These are phyloP conservation scores for Bagarius yarrelli DNA, from an alignment of 2,113 vertebrate genomes.

Conservation along the genomic window DNA sequence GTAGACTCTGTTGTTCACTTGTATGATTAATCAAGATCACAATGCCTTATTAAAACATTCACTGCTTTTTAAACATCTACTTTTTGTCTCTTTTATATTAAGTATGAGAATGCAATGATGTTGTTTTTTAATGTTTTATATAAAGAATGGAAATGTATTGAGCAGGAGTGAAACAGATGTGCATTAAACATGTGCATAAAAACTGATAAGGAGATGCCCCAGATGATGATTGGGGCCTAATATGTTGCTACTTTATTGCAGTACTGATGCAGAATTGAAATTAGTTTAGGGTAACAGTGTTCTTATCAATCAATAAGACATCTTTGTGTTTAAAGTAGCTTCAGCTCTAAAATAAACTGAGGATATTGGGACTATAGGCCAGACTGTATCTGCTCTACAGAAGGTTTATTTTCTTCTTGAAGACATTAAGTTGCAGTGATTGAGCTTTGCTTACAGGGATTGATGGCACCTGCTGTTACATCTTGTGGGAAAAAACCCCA, in stretches of 20 bases:
- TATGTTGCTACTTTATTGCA: background rate
- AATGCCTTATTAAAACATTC: constrained; percentile 18
- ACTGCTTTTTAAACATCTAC: background rate
- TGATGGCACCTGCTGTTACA: background rate
- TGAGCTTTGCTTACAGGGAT: background rate
- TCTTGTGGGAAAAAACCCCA: background rate
- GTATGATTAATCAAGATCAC: constrained; percentile 4
- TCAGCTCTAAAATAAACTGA: background rate
- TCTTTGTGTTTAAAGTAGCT: background rate
- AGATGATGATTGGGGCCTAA: background rate
- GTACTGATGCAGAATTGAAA: background rate
- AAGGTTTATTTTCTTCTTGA: background rate
- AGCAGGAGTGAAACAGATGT: background rate
- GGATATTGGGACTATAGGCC: background rate
- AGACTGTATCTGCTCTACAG: background rate
- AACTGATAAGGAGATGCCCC: background rate
- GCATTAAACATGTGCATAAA: background rate
- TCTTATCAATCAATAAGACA: background rate
- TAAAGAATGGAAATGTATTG: background rate
- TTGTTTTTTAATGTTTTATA: background rate
- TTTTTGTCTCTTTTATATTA: constrained; percentile 7
- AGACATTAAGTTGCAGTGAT: background rate
- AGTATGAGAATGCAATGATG: background rate
- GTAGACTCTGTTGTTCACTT: background rate
- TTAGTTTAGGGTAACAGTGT: background rate